These are phyloP conservation scores for Laothoe populi DNA, from an alignment of 2,888 invertebrate species.

Conservation along the genomic window DNA sequence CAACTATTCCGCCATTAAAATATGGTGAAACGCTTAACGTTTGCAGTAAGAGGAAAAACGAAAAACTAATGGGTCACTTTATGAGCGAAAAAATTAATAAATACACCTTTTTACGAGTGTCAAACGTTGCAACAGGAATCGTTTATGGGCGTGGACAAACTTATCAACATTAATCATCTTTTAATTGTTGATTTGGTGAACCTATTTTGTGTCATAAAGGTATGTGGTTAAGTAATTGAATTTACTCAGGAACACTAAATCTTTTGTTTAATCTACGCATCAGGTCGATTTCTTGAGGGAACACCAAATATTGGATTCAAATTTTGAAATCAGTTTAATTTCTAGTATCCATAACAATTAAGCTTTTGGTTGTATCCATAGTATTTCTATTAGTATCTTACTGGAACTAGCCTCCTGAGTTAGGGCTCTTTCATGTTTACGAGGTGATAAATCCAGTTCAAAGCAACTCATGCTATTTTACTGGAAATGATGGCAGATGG, in stretches of 20 bases:
- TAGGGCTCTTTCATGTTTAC: too few relatives aligned
- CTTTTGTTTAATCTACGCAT: too few relatives aligned
- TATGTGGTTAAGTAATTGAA: background rate
- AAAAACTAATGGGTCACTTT: constrained; percentile 36
- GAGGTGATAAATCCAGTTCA: too few relatives aligned
- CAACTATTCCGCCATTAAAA: constrained; percentile 78
- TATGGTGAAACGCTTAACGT: constrained; percentile 75
- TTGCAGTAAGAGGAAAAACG: constrained; percentile 53
- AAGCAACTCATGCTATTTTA: too few relatives aligned
- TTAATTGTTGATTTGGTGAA: background rate
- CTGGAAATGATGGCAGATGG: too few relatives aligned
- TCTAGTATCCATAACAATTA: too few relatives aligned
- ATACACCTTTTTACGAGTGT: constrained; percentile 7
- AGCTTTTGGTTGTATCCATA: too few relatives aligned
- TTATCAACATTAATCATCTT: background rate
- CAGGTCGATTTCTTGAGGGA: too few relatives aligned
- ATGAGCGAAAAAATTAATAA: constrained; percentile 20
- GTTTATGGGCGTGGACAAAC: background rate
- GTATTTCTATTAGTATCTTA: too few relatives aligned
- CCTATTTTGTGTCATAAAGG: background rate
- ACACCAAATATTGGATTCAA: too few relatives aligned
- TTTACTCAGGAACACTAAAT: background rate
- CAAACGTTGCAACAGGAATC: background rate
- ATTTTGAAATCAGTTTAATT: too few relatives aligned
- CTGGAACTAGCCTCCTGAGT: too few relatives aligned